Base-by-base conservation (phyloP, 2,797 vertebrate species). In the Phoeniculus purpureus region DNA sequence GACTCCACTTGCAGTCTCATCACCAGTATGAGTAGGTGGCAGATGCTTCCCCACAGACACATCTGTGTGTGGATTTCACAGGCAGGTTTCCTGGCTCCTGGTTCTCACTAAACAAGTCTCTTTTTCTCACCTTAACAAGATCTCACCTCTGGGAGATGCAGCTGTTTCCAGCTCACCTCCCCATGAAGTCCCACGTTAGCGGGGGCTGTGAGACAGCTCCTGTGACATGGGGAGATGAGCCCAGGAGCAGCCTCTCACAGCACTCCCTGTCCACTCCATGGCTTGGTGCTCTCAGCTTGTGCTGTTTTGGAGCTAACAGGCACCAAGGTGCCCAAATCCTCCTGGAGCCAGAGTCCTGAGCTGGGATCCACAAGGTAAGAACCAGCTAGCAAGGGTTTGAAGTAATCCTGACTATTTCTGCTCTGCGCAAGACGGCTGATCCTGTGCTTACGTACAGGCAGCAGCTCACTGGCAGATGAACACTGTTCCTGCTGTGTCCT, bases 211-310 rank as follows among this genome's bases (percentile, higher is more conserved):
- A 67, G 51, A 40, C 22, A 37, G 43, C 52, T 78, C 8, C 13
- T 83, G 62, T 84, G 60, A 37, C 13, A 26, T 47, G 22, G 19
- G 37, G 48, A 48, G 77, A 32, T n/a, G 17, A 22, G 50, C 43
- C 65, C 32, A 14, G 55, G 59, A 17, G 22, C 14, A 10, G 29
- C 6, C 16, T 51, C 37, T 88, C 45, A 16, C 29, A 8, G 23
- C 25, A 47, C 26, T 21, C 19, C 6, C 32, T 1, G 1, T 1
- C 4, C 1, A 0, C 0, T 7, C 29, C 1, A 1, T 29, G 26
- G 37, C 37, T 62, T 11, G 7, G 25, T 17, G 34, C 16, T 43
- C 60, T 62, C 26, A 20, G 37, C 54, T 55, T 11, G 29, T 29
- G 29, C 54, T 52, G 51, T 25, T 27, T 26, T 52, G 51, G 51